Evolutionary conservation across 2,797 vertebrate genomes (phyloP).

Genomic region (Pyrocephalus nanus): DNA sequence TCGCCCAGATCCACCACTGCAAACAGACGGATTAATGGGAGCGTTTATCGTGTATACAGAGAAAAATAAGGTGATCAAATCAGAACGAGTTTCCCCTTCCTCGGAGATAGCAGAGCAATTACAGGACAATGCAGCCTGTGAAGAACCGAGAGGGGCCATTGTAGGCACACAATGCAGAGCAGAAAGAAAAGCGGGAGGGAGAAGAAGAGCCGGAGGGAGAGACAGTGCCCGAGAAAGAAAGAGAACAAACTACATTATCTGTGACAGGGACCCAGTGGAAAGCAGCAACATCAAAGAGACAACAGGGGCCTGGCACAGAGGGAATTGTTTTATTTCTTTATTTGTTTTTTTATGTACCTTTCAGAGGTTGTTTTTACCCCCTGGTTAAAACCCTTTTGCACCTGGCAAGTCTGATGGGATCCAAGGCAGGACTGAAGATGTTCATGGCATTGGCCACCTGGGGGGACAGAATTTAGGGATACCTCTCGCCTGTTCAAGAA

Average conservation of each 20-base stretch:
- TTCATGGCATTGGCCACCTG: neutral
- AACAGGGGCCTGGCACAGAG: neutral
- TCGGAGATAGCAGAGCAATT: slow-evolving; percentile 24
- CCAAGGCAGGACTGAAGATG: neutral
- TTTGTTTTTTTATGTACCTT: neutral
- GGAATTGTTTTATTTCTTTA: neutral
- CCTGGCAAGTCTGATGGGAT: no score
- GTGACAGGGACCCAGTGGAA: neutral
- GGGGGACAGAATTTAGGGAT: neutral
- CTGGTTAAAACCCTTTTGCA: neutral
- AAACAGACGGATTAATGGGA: neutral
- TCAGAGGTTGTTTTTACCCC: neutral
- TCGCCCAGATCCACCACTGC: neutral
- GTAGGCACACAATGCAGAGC: neutral
- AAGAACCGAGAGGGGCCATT: neutral
- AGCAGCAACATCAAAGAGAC: neutral
- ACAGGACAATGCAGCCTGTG: neutral
- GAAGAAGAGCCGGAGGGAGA: neutral
- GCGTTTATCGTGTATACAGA: neutral
- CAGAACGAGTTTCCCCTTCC: neutral
- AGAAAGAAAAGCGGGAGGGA: neutral
- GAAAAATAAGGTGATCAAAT: neutral
- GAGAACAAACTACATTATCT: neutral
- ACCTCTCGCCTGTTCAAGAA: neutral
- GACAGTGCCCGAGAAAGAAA: neutral